phyloP scores from a whole-genome alignment of 2,797 vertebrate species.

The Florisuga fusca region DNA sequence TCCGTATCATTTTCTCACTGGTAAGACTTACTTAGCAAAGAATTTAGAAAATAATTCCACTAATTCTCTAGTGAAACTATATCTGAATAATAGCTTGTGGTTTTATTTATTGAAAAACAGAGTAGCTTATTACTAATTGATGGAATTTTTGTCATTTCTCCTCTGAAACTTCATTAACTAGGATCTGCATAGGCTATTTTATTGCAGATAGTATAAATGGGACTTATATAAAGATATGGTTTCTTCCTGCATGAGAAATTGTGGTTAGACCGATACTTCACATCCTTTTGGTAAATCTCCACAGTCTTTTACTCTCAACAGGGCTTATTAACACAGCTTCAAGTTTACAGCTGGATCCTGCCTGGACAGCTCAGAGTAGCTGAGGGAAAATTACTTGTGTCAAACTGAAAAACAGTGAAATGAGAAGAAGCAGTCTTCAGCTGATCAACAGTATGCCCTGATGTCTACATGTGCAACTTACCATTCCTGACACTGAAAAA shows the following conservation, averaged over 20 bases:
- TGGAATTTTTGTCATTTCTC: not conserved
- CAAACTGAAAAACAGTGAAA: not conserved
- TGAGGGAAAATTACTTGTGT: not conserved
- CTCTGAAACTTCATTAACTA: not conserved
- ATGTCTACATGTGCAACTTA: not conserved
- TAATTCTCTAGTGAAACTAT: not conserved
- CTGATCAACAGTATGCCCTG: not conserved
- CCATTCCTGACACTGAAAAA: not conserved
- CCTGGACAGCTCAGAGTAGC: not conserved
- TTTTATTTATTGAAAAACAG: not conserved
- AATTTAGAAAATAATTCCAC: not conserved
- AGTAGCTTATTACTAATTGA: not conserved
- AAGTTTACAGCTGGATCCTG: not conserved
- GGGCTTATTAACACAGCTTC: not conserved
- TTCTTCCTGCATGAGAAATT: not conserved
- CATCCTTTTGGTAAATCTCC: not conserved
- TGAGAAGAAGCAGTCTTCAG: not conserved
- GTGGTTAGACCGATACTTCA: not conserved
- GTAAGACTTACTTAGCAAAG: not conserved
- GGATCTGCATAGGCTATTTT: not conserved
- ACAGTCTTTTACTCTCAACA: not conserved
- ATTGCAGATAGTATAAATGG: not conserved
- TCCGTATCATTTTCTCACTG: not conserved
- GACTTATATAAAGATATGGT: not conserved
- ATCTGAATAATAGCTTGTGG: not conserved